phyloP scores from a whole-genome alignment of 2,113 vertebrate species.

The Atractosteus spatula region DNA sequence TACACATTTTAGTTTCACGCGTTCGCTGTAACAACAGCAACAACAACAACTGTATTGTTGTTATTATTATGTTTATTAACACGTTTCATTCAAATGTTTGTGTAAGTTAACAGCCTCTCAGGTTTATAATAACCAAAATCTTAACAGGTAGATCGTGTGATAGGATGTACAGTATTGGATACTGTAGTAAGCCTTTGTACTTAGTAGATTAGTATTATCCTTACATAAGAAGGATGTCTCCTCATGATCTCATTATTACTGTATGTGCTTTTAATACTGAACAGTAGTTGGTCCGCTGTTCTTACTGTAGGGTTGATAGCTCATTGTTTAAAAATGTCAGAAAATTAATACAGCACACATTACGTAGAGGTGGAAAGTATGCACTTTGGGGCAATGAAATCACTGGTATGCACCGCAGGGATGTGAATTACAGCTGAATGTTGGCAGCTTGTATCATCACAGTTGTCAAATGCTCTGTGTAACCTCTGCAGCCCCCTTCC shows the following conservation, averaged over 20 bases:
- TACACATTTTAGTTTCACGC: too few species aligned
- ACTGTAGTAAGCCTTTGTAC: background rate
- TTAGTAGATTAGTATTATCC: constrained; percentile 15
- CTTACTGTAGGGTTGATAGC: background rate
- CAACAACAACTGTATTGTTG: background rate
- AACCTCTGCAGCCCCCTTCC: background rate
- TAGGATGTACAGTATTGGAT: background rate
- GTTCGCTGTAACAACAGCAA: too few species aligned
- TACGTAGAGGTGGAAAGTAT: too few species aligned
- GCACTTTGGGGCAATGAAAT: too few species aligned
- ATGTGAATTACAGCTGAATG: background rate
- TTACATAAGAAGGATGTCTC: constrained; percentile 8
- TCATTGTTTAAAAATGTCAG: too few species aligned
- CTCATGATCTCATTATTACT: constrained; percentile 2
- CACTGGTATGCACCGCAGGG: background rate
- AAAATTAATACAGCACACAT: too few species aligned
- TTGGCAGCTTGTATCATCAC: background rate
- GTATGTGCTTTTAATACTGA: background rate
- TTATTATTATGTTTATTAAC: too few species aligned
- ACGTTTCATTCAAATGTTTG: too few species aligned
- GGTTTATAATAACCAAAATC: too few species aligned
- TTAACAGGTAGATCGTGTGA: background rate
- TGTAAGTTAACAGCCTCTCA: background rate
- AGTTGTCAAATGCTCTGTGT: too few species aligned
- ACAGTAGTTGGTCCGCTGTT: background rate